Evolutionary conservation across 37 sponge, comb jelly and placozoan genomes (phyloP).

Genomic region (Haliclona indistincta): DNA sequence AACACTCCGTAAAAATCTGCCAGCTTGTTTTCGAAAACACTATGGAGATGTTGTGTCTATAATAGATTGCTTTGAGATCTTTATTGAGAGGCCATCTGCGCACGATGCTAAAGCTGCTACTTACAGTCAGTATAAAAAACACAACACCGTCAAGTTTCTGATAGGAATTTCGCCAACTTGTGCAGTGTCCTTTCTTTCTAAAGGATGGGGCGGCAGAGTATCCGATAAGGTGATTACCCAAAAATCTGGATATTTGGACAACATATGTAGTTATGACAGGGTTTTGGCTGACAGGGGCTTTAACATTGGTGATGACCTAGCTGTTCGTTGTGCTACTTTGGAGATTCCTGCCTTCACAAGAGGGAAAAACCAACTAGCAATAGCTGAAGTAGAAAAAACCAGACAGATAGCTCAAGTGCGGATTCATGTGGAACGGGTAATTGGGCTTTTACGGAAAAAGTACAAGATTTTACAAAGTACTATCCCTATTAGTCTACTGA

Average conservation of each 20-base stretch:
- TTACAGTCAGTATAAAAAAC: not conserved
- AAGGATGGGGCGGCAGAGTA: slow-evolving; percentile 31
- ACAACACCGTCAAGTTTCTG: slow-evolving; percentile 12
- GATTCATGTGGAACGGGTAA: slow-evolving; percentile 58
- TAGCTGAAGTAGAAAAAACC: slow-evolving; percentile 34
- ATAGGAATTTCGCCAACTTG: slow-evolving; percentile 35
- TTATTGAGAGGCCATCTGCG: slow-evolving; percentile 26
- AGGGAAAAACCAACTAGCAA: slow-evolving; percentile 38
- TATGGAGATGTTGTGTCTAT: not conserved
- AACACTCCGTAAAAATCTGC: not conserved
- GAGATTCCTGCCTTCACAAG: slow-evolving; percentile 35
- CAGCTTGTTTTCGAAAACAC: not conserved
- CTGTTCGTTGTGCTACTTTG: slow-evolving; percentile 16
- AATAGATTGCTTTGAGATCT: slow-evolving; percentile 24
- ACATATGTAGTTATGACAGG: slow-evolving; percentile 9
- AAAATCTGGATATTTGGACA: slow-evolving; percentile 24
- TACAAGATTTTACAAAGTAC: slow-evolving; percentile 38
- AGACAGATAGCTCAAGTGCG: slow-evolving; percentile 13
- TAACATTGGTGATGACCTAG: slow-evolving; percentile 31
- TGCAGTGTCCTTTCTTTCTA: slow-evolving; percentile 21
- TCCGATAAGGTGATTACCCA: slow-evolving; percentile 28
- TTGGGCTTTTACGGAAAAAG: slow-evolving; percentile 44
- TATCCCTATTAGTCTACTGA: slow-evolving; percentile 32
- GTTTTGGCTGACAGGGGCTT: slow-evolving; percentile 30
- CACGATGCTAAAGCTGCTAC: not conserved